These are phyloP conservation scores for Synodontis membranacea DNA, from an alignment of 2,113 vertebrate genomes.

Conservation along the genomic window DNA sequence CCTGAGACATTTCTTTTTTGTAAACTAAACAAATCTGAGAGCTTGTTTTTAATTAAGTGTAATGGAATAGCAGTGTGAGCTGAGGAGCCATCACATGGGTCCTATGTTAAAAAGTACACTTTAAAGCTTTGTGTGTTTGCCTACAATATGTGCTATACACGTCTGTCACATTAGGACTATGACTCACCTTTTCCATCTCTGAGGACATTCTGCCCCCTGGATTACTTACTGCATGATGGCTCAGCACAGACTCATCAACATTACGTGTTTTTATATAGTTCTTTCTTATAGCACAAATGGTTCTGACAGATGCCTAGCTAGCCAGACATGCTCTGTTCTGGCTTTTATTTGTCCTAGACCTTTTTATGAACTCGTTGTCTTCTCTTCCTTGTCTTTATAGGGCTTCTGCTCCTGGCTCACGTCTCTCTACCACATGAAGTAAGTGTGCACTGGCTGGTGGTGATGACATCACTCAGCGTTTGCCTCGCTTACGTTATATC, in stretches of 20 bases:
- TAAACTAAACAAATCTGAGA: neutral
- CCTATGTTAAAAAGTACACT: neutral
- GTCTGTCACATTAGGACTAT: neutral
- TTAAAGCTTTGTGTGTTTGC: neutral
- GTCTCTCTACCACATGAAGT: conserved; percentile 95
- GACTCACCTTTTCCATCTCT: conserved; percentile 30
- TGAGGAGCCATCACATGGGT: neutral
- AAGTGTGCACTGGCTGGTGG: conserved; percentile 70
- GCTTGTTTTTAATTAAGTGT: neutral
- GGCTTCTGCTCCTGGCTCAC: conserved; percentile 95
- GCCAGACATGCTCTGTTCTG: conserved; percentile 54
- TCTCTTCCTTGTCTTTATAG: conserved; percentile 69
- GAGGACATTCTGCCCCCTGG: conserved; percentile 13
- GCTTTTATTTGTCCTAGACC: conserved; percentile 46
- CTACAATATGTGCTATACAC: neutral
- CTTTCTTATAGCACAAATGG: conserved; percentile 41
- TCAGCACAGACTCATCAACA: conserved; percentile 36
- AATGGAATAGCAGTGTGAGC: neutral
- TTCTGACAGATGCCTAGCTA: conserved; percentile 51
- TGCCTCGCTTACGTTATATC: conserved; percentile 58
- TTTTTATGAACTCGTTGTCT: conserved; percentile 54
- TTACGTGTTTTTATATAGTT: conserved; percentile 9
- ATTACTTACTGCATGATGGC: conserved; percentile 35
- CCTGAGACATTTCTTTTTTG: neutral
- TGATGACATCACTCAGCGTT: conserved; percentile 63